Evolutionary conservation across 2,113 vertebrate genomes (phyloP), one percentile per base, ranked within the genome.

Genomic region (Eudyptes chrysolophus): DNA sequence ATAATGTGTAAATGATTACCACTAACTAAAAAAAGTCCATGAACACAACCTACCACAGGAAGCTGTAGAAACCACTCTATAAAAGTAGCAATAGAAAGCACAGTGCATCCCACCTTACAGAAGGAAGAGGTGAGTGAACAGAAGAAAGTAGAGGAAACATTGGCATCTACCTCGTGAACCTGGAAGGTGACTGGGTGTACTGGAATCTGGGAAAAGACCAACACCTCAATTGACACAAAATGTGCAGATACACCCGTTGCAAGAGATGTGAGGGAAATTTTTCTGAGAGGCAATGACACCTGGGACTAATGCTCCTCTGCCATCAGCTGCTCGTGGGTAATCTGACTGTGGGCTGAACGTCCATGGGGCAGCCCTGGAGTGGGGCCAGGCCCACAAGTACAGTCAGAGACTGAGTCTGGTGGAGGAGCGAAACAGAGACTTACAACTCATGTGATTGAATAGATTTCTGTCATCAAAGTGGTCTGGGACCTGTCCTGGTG

Each of bases 161-260:
- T 0, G 1, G 1, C 1, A 1, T n/a, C 17, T 44, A 4, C 15
- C 6, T 49, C 0, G 0, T 42, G 16, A 81, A 25, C 11, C 10
- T 77, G 29, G 40, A 62, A 84, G 9, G 5, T 58, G 29, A 16
- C 2, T 26, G 14, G 2, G 5, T 60, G 3, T 42, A 24, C 9
- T 49, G 22, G 40, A 69, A n/a, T 3, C 22, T 40, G 20, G 44
- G 51, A 64, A 77, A 70, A 80, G 36, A 65, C 10, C 10, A 74
- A 9, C 3, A 30, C 10, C 2, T 46, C 32, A 4, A 1, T 7
- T 76, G 34, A 69, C 10, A 70, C 10, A 46, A 84, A 70, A 66
- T 26, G 2, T n/a, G 21, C 13, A 60, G 20, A 66, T 10, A 52
- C 3, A 54, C 9, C 5, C 1, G 0, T 34, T 80, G 26, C 7